A percentile compares a stretch with the other conserved stretches of the same genome.
phyloP scores from a whole-genome alignment of 2,113 vertebrate genomes.

The Prionailurus viverrinus region DNA sequence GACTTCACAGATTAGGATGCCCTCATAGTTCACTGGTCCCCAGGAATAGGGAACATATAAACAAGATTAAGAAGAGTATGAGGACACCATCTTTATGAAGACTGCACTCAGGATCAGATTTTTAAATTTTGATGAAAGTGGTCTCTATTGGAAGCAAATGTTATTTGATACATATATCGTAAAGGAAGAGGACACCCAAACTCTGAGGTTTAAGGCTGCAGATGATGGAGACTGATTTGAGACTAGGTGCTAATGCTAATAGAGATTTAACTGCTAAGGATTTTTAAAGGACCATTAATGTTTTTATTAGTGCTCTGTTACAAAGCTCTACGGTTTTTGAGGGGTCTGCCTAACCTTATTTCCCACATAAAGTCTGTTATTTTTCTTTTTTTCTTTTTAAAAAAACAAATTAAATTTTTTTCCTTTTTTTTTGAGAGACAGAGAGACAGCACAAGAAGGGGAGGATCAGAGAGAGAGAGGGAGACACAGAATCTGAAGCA shows the following conservation, averaged over 20 bases:
- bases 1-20: not conserved
- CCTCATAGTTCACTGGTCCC: not conserved
- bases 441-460: no score
- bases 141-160: not conserved
- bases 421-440: no score
- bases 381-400: slow-evolving; percentile 8
- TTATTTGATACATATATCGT: not conserved
- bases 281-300: not conserved
- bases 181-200: not conserved
- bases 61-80: not conserved
- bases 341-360: not conserved
- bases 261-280: not conserved
- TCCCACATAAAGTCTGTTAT: not conserved
- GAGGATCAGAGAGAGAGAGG: no score
- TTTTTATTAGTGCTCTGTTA: not conserved
- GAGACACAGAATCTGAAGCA: no score
- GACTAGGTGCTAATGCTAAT: not conserved
- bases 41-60: not conserved
- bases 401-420: no score
- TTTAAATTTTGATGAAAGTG: not conserved
- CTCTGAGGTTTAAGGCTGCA: not conserved
- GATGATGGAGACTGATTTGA: not conserved
- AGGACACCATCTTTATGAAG: not conserved
- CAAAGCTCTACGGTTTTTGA: not conserved
- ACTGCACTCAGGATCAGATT: not conserved